These are phyloP conservation scores for Andricus quercusramuli DNA, from an alignment of 2,888 invertebrate genomes.

Conservation along the genomic window DNA sequence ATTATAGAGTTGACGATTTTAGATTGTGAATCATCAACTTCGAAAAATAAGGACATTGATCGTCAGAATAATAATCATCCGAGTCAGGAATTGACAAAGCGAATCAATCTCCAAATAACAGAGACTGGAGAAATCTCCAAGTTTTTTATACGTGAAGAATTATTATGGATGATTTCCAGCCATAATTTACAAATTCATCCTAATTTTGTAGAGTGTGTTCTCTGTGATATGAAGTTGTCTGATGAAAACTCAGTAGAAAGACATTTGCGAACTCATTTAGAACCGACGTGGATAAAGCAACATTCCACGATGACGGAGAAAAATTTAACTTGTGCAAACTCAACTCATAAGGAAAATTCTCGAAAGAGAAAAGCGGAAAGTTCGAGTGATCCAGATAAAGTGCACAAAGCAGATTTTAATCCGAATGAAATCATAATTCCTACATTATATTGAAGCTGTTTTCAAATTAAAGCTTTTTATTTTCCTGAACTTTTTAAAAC, in stretches of 20 bases:
- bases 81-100: not conserved
- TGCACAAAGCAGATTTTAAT: not conserved
- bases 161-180: not conserved
- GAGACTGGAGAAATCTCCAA: not conserved
- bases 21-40: not conserved
- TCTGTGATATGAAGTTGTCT: not conserved
- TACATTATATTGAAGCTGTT: not conserved
- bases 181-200: constrained; percentile 7
- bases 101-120: constrained; percentile 3
- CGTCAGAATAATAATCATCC: not conserved
- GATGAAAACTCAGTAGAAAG: not conserved
- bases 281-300: not conserved
- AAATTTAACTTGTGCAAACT: not conserved
- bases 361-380: not conserved
- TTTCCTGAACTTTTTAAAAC: not conserved
- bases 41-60: not conserved
- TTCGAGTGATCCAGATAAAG: not conserved
- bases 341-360: not conserved
- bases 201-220: not conserved
- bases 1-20: not conserved
- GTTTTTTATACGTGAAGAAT: not conserved
- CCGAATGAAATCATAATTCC: not conserved
- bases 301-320: not conserved
- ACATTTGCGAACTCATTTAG: not conserved
- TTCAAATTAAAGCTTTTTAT: not conserved